Evolutionary conservation across 2,888 invertebrate species (phyloP).

Genomic region (Leucania comma): DNA sequence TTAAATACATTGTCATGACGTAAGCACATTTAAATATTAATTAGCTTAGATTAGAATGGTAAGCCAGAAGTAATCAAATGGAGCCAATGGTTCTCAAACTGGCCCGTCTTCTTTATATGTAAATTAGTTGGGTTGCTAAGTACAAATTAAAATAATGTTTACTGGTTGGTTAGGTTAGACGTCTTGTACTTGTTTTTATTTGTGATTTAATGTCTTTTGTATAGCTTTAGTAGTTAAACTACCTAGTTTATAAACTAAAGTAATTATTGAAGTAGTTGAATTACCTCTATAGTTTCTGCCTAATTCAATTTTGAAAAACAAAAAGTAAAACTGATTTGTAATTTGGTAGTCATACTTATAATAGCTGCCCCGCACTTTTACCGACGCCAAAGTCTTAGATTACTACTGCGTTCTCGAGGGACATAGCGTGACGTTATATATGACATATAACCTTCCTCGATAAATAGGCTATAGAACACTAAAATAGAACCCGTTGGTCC

Average conservation of each 20-base stretch:
- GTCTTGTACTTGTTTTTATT: constrained; percentile 13
- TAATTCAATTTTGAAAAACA: too few relatives aligned
- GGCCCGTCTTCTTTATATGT: constrained; percentile 58
- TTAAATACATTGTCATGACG: constrained; percentile 85
- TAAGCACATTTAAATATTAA: constrained; percentile 85
- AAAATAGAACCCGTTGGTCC: too few relatives aligned
- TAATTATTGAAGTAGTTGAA: not conserved
- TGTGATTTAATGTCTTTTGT: constrained; percentile 31
- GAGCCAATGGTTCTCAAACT: constrained; percentile 52
- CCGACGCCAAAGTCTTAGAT: too few relatives aligned
- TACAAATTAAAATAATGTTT: constrained; percentile 45
- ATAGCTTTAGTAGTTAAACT: not conserved
- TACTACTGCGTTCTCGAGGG: too few relatives aligned
- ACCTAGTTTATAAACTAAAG: not conserved
- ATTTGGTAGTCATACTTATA: too few relatives aligned
- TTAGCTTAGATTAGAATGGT: constrained; percentile 78
- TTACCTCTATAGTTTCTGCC: not conserved
- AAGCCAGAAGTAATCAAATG: constrained; percentile 62
- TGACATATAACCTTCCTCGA: too few relatives aligned
- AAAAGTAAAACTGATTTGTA: too few relatives aligned
- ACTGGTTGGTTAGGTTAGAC: constrained; percentile 26
- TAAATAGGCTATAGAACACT: too few relatives aligned
- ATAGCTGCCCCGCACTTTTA: too few relatives aligned
- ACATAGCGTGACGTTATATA: too few relatives aligned
- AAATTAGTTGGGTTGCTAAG: constrained; percentile 43